These are phyloP conservation scores for Aepyceros melampus DNA, from an alignment of 2,113 vertebrate genomes.

Conservation along the genomic window DNA sequence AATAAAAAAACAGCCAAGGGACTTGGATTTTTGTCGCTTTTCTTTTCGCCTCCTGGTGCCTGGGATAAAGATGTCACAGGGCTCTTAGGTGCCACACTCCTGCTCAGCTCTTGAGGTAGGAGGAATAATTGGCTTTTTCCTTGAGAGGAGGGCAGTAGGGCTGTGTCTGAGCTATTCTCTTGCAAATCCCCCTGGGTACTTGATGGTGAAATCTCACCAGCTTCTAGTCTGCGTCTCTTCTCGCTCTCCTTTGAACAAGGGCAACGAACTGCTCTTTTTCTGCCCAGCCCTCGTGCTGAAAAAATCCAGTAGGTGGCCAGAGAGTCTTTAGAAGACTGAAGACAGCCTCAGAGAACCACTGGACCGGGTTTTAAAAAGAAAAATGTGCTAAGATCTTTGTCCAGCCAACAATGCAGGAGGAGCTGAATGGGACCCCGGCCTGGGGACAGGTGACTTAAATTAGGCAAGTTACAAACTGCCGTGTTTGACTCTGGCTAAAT, in stretches of 20 bases:
- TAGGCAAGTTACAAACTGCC: conserved; percentile 22
- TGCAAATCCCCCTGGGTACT: conserved; percentile 51
- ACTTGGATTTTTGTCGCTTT: background rate
- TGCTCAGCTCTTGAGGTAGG: conserved; percentile 31
- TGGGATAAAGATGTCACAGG: conserved; percentile 22
- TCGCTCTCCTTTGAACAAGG: conserved; percentile 50
- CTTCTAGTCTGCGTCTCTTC: conserved; percentile 25
- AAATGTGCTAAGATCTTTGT: conserved; percentile 25
- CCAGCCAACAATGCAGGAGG: background rate
- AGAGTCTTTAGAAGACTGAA: conserved; percentile 39
- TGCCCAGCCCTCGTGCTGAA: conserved; percentile 35
- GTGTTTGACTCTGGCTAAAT: conserved; percentile 1
- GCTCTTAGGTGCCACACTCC: background rate
- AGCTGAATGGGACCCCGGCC: background rate
- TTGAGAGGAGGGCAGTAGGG: conserved; percentile 26
- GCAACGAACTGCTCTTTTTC: conserved; percentile 58
- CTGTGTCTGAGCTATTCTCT: conserved; percentile 55
- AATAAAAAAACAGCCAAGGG: background rate
- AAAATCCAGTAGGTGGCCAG: conserved; percentile 63
- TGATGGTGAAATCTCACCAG: conserved; percentile 51
- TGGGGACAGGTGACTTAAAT: conserved; percentile 49
- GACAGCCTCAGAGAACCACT: conserved; percentile 9
- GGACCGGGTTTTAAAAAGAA: conserved; percentile 17
- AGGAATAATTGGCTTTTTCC: conserved; percentile 56
- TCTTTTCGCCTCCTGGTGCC: background rate